Base-by-base conservation (phyloP, 2,797 vertebrate species). In the Geotrypetes seraphini region DNA sequence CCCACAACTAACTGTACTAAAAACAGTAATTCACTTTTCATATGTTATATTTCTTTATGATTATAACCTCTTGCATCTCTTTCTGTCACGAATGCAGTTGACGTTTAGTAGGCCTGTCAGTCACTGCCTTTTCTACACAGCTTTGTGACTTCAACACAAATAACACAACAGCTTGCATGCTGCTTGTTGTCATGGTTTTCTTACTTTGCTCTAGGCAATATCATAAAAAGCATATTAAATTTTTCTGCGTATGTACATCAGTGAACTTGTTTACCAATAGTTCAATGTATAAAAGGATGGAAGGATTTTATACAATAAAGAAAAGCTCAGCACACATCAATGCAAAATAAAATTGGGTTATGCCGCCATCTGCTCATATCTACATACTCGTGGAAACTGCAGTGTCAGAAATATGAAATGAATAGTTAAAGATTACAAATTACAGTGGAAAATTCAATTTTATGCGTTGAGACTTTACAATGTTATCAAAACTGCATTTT, bases 191-290 rank as follows among this genome's bases (percentile, higher is more conserved):
- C 52, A 48, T 69, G 48, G 45, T 60, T 48, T 49, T 71, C 48
- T 47, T 56, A 25, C 28, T 66, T 41, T 61, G 52, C 55, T 72
- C 51, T 67, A 43, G 56, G 57, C 43, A 66, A 57, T 54, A 60
- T 47, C 46, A 62, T 69, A 61, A 69, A 69, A 58, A 69, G 46
- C 67, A 54, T 71, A 60, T 62, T 68, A 59, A 47, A 55, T 52
- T 45, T 66, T 27, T 10, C 31, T 55, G 69, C 33, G 35, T 48
- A 50, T 70, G 70, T 75, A 44, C 39, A 57, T 72, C 61, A 64
- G 54, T 32, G 48, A 63, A 67, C 65, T 68, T 60, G 58, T 71
- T 73, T 56, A 57, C 47, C 45, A 68, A 55, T 58, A 59, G 55
- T 56, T 54, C 22, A 46, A 54, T 60, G 50, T n/a, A 57, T 43